Percentiles rank a stretch among this genome's conserved stretches.
These are phyloP conservation scores for Spinus olivaceus DNA, from an alignment of 2,797 vertebrate species.

Conservation along the genomic window DNA sequence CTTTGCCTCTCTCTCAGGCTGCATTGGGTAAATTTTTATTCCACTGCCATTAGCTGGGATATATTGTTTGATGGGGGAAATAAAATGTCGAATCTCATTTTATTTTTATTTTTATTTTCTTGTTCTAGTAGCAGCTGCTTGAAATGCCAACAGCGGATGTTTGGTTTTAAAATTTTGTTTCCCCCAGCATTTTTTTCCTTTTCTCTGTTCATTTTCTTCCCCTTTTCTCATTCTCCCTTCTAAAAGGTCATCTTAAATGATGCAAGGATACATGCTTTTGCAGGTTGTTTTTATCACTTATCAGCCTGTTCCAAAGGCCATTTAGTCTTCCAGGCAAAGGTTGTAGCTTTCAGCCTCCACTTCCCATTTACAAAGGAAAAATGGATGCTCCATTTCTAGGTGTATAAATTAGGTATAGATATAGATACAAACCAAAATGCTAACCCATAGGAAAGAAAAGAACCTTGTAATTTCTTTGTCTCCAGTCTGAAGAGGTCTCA, in stretches of 20 bases:
- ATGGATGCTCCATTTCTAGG: background rate
- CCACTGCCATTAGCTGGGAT: slow-evolving; percentile 73
- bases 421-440: slow-evolving; percentile 39
- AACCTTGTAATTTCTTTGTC: slow-evolving; percentile 52
- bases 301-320: slow-evolving; percentile 22
- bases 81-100: slow-evolving; percentile 62
- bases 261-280: slow-evolving; percentile 51
- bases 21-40: slow-evolving; percentile 69
- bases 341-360: slow-evolving; percentile 41
- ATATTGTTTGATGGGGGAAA: slow-evolving; percentile 70
- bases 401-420: slow-evolving; percentile 38
- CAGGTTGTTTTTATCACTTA: slow-evolving; percentile 55
- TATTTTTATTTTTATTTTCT: slow-evolving; percentile 67
- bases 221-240: background rate
- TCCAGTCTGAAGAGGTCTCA: slow-evolving; percentile 18
- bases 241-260: slow-evolving; percentile 67
- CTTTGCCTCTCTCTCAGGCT: slow-evolving; percentile 2
- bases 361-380: slow-evolving; percentile 37
- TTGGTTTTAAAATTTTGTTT: slow-evolving; percentile 40
- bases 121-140: slow-evolving; percentile 6
- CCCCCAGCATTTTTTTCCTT: background rate
- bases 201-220: background rate
- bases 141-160: slow-evolving; percentile 24
- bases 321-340: slow-evolving; percentile 50
- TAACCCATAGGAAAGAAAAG: slow-evolving; percentile 15